Evolutionary conservation across 2,113 vertebrate genomes (phyloP), one percentile per base, ranked within the genome.

Genomic region (Limanda limanda): DNA sequence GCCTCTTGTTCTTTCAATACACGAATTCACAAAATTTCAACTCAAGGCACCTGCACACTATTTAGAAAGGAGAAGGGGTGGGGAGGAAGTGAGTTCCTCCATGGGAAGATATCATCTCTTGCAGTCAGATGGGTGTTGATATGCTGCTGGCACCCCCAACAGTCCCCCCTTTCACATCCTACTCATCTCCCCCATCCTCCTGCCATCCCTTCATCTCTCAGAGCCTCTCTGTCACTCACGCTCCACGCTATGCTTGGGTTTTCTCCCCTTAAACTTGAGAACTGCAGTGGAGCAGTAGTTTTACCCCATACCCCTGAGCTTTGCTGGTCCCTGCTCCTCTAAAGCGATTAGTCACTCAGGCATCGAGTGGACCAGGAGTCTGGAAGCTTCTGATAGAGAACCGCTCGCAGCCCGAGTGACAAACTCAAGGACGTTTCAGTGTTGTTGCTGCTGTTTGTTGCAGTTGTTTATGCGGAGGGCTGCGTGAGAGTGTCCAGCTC

Each of bases 371-470:
- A 86, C 86, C 55, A 35, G 54, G 79, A 83, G 89, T 86, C 92
- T 91, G 91, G 83, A 79, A 87, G 83, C 85, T 61, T 78, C 89
- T 78, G 85, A 90, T 89, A 92, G 90, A 91, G 80, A 47, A 88
- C 51, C 2, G 69, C 86, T 82, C 8, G n/a, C 81, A 80, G 86
- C 77, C 77, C 64, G 54, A 81, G 70, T 83, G 85, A 89, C 80
- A 84, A 76, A 81, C 78, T 87, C 86, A 88, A 89, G 90, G 89
- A 83, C 77, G 5, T 83, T 88, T 84, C 73, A 56, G 48, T 77
- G 73, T 78, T 71, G 74, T 78, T 74, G 76, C 69, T 78, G 76
- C 40, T 83, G 66, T 78, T 90, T 79, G 81, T 83, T 76, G 76
- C 74, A 68, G 67, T 79, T 89, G 81, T 90, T 92, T 91, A 81